These are phyloP conservation scores for Augochlora pura DNA, from an alignment of 1,140 invertebrate genomes.

Conservation along the genomic window DNA sequence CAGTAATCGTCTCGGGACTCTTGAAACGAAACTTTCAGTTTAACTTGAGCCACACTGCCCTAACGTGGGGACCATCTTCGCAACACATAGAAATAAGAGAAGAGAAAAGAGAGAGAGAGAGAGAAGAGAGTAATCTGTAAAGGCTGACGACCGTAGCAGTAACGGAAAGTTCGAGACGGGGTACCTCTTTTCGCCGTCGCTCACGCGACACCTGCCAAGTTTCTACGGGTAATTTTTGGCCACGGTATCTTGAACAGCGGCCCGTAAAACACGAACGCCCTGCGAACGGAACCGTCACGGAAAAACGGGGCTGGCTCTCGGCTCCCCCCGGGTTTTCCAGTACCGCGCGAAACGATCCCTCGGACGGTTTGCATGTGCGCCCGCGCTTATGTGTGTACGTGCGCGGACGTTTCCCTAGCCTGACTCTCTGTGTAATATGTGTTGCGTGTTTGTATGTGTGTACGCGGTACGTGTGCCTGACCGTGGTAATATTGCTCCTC, in stretches of 20 bases:
- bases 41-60: too few species aligned
- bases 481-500: constrained; percentile 50
- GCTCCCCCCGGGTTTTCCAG: background rate
- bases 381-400: background rate
- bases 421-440: background rate
- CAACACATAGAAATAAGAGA: too few species aligned
- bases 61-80: too few species aligned
- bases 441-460: background rate
- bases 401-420: background rate
- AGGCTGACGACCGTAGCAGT: too few species aligned
- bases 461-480: constrained; percentile 23
- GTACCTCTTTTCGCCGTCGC: constrained; percentile 5
- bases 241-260: constrained; percentile 26
- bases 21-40: too few species aligned
- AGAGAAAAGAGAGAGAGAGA: too few species aligned
- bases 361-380: constrained; percentile 16
- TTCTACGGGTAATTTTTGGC: constrained; percentile 49
- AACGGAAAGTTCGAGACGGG: background rate
- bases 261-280: constrained; percentile 42
- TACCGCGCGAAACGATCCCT: constrained; percentile 25
- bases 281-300: constrained; percentile 21
- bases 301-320: constrained; percentile 28
- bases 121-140: too few species aligned
- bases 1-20: too few species aligned
- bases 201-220: constrained; percentile 45